phyloP scores from a whole-genome alignment of 2,888 invertebrate genomes.

The Hemaris fuciformis region DNA sequence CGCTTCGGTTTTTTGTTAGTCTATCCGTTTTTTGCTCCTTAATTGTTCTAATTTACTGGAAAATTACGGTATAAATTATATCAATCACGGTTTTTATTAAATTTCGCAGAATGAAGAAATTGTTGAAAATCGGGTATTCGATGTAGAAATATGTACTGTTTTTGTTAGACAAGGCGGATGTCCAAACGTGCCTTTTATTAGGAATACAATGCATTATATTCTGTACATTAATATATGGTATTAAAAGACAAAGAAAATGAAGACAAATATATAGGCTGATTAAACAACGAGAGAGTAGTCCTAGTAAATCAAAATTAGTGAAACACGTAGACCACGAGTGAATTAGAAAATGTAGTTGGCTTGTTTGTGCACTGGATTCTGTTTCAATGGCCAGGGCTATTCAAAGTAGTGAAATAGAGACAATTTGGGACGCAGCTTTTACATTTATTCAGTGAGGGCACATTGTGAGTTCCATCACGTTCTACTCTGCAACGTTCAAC shows the following conservation, averaged over 20 bases:
- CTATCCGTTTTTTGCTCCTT: neutral
- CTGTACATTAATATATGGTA: too few relatives aligned
- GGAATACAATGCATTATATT: neutral
- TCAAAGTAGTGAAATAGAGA: slow-evolving; percentile 10
- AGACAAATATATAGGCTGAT: neutral
- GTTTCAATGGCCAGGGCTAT: neutral
- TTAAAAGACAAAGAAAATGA: neutral
- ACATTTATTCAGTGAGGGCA: slow-evolving; percentile 1
- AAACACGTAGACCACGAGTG: neutral
- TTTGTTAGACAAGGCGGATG: too few relatives aligned
- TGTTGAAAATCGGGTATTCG: neutral
- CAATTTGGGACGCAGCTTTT: slow-evolving; percentile 5
- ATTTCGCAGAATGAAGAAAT: neutral
- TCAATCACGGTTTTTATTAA: neutral
- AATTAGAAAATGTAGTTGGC: neutral
- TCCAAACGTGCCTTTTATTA: too few relatives aligned
- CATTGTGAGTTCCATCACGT: slow-evolving; percentile 3
- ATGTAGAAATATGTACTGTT: too few relatives aligned
- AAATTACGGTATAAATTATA: neutral
- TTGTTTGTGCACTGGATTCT: neutral
- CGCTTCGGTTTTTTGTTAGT: neutral
- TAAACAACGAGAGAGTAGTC: neutral
- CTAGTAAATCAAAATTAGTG: neutral
- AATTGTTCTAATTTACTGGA: neutral
- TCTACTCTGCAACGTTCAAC: neutral